These are phyloP conservation scores for Symphodus melops DNA, from an alignment of 2,113 vertebrate genomes.

Conservation along the genomic window DNA sequence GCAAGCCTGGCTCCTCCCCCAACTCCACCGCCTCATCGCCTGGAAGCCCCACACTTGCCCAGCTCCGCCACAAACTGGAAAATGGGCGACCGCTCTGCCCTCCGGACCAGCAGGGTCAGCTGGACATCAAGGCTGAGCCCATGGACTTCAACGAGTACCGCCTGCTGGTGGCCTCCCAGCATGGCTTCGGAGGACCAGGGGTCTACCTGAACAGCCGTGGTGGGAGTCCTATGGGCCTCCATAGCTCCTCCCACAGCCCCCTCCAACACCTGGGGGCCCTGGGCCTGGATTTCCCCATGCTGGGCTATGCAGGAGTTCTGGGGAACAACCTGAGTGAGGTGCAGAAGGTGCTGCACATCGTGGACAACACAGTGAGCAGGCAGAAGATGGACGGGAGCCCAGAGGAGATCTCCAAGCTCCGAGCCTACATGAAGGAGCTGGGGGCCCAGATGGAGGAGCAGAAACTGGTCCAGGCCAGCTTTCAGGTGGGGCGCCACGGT, in stretches of 20 bases:
- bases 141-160: conserved; percentile 96
- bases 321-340: conserved; percentile 93
- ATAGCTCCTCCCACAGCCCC: conserved; percentile 90
- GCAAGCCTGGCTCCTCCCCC: conserved; percentile 93
- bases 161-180: conserved; percentile 88
- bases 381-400: conserved; percentile 94
- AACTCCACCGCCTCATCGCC: conserved; percentile 95
- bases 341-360: conserved; percentile 96
- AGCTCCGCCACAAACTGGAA: conserved; percentile 94
- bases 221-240: conserved; percentile 90
- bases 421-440: conserved; percentile 95
- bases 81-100: conserved; percentile 90
- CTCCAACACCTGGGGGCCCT: conserved; percentile 92
- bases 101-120: conserved; percentile 88
- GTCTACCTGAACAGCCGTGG: conserved; percentile 91
- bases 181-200: conserved; percentile 88
- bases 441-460: conserved; percentile 92
- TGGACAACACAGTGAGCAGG: conserved; percentile 94
- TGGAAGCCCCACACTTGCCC: conserved; percentile 92
- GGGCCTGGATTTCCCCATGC: conserved; percentile 89
- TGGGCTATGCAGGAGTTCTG: conserved; percentile 86
- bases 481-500: conserved; percentile 90
- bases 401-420: conserved; percentile 93
- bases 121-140: conserved; percentile 94
- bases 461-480: conserved; percentile 84